phyloP scores from a whole-genome alignment of 2,113 vertebrate species.

The Pseudorhombus dupliciocellatus region DNA sequence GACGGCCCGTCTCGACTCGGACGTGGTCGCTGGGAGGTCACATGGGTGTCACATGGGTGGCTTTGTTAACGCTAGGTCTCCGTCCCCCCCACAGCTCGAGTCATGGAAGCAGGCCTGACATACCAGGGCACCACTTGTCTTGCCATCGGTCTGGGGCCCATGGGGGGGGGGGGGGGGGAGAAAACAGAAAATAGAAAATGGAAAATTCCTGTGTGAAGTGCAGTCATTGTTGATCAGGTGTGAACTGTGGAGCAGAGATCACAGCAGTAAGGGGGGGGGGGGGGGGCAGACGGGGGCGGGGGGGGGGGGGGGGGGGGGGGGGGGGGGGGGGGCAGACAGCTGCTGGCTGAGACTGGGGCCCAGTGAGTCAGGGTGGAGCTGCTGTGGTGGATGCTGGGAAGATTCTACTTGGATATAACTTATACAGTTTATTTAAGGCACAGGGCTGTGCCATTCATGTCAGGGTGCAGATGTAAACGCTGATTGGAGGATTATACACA shows the following conservation, averaged over 20 bases:
- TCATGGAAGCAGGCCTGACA: slow-evolving; percentile 56
- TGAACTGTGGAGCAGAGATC: slow-evolving; percentile 78
- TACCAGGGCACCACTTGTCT: slow-evolving; percentile 74
- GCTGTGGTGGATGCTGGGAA: not conserved
- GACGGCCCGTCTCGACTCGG: not conserved
- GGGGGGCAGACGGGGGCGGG: slow-evolving; percentile 73
- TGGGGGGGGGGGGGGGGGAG: slow-evolving; percentile 42
- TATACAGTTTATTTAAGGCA: too few relatives aligned
- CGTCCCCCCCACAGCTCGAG: slow-evolving; percentile 40
- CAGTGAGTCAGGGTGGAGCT: not conserved
- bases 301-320: slow-evolving; percentile 67
- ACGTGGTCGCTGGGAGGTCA: not conserved
- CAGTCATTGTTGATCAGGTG: slow-evolving; percentile 82
- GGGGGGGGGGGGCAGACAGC: slow-evolving; percentile 71
- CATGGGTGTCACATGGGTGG: slow-evolving; percentile 7
- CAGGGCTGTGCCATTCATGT: too few relatives aligned
- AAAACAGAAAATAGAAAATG: slow-evolving; percentile 85
- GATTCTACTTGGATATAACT: too few relatives aligned
- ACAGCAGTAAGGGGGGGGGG: slow-evolving; percentile 61
- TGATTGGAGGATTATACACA: too few relatives aligned
- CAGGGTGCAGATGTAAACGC: too few relatives aligned
- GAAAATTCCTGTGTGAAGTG: slow-evolving; percentile 85
- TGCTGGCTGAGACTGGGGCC: slow-evolving; percentile 55
- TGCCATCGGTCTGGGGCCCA: slow-evolving; percentile 44
- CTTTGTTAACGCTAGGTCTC: slow-evolving; percentile 7